Base-by-base conservation (phyloP, 2,797 vertebrate genomes). In the Rhadinocentrus ornatus region DNA sequence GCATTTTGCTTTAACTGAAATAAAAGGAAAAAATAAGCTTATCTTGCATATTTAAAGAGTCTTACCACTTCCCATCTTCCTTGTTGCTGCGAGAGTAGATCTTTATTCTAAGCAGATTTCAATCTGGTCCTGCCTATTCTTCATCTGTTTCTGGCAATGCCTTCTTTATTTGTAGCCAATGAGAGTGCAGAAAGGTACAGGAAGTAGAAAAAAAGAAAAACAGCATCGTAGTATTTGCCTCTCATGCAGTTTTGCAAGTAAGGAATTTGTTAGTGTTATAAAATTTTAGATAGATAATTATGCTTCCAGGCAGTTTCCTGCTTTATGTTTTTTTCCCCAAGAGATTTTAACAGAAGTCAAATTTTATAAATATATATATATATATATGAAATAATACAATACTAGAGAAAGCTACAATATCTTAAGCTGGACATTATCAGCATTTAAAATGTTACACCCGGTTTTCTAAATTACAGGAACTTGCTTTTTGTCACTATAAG, bases 11-110 rank as follows among this genome's bases (percentile, higher is more conserved):
- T 6, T 55, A 7, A 31, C 52, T 22, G 5, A 41, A 41, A 41
- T 2, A 9, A 7, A 18, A 41, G 12, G 24, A 24, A 24, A 22
- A 82, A 70, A 69, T 1, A 27, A 55, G 16, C 3, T 69, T 5
- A 48, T 22, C 6, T 39, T n/a, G 16, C 13, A 41, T 41, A 1
- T 70, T 46, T 26, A 48, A 72, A 44, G 52, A 4, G 7, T 82
- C 85, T 88, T 86, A 88, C 88, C 81, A 1, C 26, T 37, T 1
- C 22, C 59, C 79, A 79, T 84, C 26, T 46, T 65, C 37, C 57
- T 54, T 9, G 1, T 35, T 52, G 29, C 2, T 20, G 5, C 1
- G 2, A 18, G 4, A 22, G 11, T 66, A 26, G 27, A 46, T 72
- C 52, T 68, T 66, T 50, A 0, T 35, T 63, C 31, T 35, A 18